Evolutionary conservation across 2,797 vertebrate genomes (phyloP).

Genomic region (Notoglanidium macrostoma): DNA sequence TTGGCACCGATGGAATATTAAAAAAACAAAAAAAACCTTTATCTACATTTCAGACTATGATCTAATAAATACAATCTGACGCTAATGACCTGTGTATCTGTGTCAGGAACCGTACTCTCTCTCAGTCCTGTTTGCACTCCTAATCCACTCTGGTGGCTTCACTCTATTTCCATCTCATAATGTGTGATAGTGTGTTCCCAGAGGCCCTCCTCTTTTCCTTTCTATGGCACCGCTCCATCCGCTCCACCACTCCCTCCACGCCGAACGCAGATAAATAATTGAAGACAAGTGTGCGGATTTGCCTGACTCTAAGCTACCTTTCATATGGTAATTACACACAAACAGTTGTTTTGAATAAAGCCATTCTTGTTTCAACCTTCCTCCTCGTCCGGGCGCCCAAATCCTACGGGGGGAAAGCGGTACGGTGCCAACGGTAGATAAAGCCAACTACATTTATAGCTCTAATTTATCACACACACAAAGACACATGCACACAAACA

Average conservation of each 20-base stretch:
- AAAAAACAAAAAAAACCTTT: too few relatives aligned
- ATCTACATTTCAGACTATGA: background rate
- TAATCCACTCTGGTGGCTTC: slow-evolving; percentile 56
- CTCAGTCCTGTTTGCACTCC: slow-evolving; percentile 20
- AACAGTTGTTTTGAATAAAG: slow-evolving; percentile 66
- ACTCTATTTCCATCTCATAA: slow-evolving; percentile 59
- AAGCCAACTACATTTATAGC: slow-evolving; percentile 54
- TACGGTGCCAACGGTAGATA: slow-evolving; percentile 54
- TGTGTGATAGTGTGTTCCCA: slow-evolving; percentile 53
- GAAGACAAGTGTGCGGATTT: slow-evolving; percentile 60
- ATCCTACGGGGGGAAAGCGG: slow-evolving; percentile 34
- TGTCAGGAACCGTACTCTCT: slow-evolving; percentile 31
- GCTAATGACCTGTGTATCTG: background rate
- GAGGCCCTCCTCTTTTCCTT: slow-evolving; percentile 52
- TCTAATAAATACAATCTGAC: background rate
- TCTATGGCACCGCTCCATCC: slow-evolving; percentile 44
- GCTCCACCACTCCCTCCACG: slow-evolving; percentile 53
- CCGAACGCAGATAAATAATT: slow-evolving; percentile 60
- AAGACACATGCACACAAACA: slow-evolving; percentile 33
- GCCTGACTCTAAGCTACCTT: slow-evolving; percentile 60
- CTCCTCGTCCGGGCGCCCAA: slow-evolving; percentile 44
- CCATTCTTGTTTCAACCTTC: slow-evolving; percentile 53
- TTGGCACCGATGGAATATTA: background rate
- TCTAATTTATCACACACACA: slow-evolving; percentile 50
- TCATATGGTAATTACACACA: slow-evolving; percentile 67